Evolutionary conservation across 2,797 vertebrate species (phyloP).

Genomic region (Graptemys geographica): DNA sequence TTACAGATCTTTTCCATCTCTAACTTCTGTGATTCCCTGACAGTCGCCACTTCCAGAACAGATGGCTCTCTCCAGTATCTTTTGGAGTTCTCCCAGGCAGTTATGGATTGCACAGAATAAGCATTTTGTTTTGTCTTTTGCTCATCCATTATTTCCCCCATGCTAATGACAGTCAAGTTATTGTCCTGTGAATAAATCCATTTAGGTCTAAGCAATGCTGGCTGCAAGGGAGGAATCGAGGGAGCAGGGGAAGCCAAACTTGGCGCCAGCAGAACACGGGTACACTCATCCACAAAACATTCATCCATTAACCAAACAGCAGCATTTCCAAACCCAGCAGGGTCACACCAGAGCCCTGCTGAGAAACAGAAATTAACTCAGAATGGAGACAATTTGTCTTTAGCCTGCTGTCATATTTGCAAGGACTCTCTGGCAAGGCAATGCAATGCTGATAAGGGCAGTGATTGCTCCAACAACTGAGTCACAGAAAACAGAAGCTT

Average conservation of each 20-base stretch:
- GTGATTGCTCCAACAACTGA: background rate
- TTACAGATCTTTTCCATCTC: constrained; percentile 4
- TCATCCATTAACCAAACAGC: constrained; percentile 74
- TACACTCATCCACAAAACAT: constrained; percentile 59
- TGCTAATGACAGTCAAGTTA: constrained; percentile 56
- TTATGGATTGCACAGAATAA: constrained; percentile 12
- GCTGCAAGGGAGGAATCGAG: constrained; percentile 71
- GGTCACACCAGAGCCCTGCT: constrained; percentile 66
- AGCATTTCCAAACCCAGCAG: constrained; percentile 75
- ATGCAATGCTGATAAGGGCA: background rate
- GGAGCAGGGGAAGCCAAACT: constrained; percentile 59
- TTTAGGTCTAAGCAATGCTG: constrained; percentile 56
- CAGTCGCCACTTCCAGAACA: constrained; percentile 45
- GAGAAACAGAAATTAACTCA: constrained; percentile 79
- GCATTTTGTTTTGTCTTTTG: background rate
- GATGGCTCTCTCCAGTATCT: constrained; percentile 52
- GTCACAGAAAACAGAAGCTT: constrained; percentile 22
- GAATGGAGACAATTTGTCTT: constrained; percentile 75
- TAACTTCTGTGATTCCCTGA: constrained; percentile 9
- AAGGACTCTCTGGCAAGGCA: constrained; percentile 58
- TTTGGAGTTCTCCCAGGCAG: constrained; percentile 49
- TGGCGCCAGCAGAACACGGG: constrained; percentile 55
- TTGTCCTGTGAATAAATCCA: constrained; percentile 75
- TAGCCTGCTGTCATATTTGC: constrained; percentile 64
- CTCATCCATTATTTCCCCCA: constrained; percentile 45